A percentile compares a stretch with the other conserved stretches of the same genome.
Evolutionary conservation across 2,113 vertebrate species (phyloP).

Genomic region (Rhineura floridana): DNA sequence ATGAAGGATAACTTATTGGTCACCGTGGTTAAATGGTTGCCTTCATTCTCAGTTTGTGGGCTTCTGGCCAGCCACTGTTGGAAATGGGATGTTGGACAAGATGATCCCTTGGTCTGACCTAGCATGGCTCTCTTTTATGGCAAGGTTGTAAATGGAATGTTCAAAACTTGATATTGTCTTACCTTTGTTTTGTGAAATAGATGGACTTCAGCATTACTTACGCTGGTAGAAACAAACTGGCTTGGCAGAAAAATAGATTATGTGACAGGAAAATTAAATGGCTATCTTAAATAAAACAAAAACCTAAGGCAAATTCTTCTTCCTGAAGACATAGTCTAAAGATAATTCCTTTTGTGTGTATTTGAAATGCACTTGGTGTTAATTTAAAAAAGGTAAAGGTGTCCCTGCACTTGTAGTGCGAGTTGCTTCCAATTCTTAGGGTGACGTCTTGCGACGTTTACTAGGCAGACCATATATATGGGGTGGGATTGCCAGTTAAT

Average conservation of each 20-base stretch:
- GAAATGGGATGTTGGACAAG: background rate
- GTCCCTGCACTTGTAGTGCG: no score
- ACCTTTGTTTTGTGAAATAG: background rate
- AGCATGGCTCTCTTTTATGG: background rate
- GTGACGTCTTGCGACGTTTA: no score
- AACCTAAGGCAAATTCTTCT: constrained; percentile 27
- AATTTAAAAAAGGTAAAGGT: no score
- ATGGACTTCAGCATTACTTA: background rate
- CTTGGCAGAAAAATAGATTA: constrained; percentile 27
- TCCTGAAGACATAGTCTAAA: background rate
- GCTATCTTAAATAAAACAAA: background rate
- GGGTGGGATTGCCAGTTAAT: no score
- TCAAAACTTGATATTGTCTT: background rate
- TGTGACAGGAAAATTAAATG: background rate
- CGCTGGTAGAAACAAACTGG: background rate
- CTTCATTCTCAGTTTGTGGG: background rate
- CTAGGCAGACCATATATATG: no score
- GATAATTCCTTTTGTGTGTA: background rate
- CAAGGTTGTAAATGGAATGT: background rate
- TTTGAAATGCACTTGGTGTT: background rate
- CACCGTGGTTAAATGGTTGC: background rate
- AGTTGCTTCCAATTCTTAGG: no score
- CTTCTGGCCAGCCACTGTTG: background rate
- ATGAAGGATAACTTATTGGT: background rate
- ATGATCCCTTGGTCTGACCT: background rate